phyloP scores from a whole-genome alignment of 2,113 vertebrate genomes.

The Xiphophorus couchianus region DNA sequence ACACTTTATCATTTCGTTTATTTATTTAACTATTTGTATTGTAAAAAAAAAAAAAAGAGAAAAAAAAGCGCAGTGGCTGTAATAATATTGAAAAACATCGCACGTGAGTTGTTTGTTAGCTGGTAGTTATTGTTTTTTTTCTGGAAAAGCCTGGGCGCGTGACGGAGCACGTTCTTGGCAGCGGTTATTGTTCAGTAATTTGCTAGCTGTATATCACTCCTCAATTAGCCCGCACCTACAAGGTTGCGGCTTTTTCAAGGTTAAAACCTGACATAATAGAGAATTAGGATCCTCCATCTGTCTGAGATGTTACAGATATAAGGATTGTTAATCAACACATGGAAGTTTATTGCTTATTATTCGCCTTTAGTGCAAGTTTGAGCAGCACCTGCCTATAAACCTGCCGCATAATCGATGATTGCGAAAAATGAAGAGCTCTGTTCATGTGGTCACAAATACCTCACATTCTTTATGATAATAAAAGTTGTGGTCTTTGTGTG shows the following conservation, averaged over 20 bases:
- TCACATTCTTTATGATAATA: background rate
- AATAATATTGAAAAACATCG: background rate
- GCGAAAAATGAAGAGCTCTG: background rate
- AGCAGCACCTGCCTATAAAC: slow-evolving; percentile 43
- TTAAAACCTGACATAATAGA: slow-evolving; percentile 32
- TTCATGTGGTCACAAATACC: background rate
- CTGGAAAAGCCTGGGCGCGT: slow-evolving; percentile 15
- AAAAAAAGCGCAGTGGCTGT: background rate
- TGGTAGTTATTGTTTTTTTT: background rate
- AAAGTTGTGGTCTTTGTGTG: background rate
- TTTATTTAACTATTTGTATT: background rate
- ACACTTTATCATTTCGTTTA: background rate
- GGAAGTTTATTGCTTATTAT: slow-evolving; percentile 2
- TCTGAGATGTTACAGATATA: background rate
- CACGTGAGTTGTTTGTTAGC: slow-evolving; percentile 28
- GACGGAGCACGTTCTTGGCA: slow-evolving; percentile 35
- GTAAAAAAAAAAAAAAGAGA: background rate
- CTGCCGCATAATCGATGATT: slow-evolving; percentile 18
- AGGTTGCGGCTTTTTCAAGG: slow-evolving; percentile 57
- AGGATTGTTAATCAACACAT: background rate
- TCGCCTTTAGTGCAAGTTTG: slow-evolving; percentile 31
- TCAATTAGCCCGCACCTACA: slow-evolving; percentile 55
- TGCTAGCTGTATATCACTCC: slow-evolving; percentile 20
- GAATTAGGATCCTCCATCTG: background rate
- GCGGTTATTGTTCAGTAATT: slow-evolving; percentile 42